Conservation (phyloP, 1,140 invertebrate species). For the Bombus difficillimus region DNA sequence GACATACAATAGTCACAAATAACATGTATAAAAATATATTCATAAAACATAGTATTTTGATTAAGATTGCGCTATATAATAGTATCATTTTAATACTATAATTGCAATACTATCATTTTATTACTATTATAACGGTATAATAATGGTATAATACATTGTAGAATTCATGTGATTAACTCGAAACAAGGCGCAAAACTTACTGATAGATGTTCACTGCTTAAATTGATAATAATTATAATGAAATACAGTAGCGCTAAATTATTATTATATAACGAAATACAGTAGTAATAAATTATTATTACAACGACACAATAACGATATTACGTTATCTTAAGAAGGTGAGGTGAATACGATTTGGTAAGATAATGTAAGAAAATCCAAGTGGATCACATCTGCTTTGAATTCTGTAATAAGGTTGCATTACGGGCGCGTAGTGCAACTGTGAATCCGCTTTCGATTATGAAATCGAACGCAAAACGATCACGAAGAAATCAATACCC, state of each 20-base stretch:
- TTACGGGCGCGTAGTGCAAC: no score
- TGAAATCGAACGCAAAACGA: conserved; percentile 10
- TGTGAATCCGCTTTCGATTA: neutral
- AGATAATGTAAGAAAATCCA: neutral
- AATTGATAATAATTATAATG: neutral
- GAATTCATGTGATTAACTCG: neutral
- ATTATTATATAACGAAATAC: neutral
- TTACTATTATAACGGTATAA: neutral
- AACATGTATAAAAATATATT: no score
- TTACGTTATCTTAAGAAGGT: neutral
- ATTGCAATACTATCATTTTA: no score
- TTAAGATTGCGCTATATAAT: no score
- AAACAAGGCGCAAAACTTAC: neutral
- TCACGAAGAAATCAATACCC: conserved; percentile 30
- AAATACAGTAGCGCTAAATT: neutral
- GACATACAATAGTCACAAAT: no score
- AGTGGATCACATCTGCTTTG: neutral
- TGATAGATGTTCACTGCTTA: neutral
- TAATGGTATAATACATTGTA: neutral
- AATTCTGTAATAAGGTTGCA: neutral
- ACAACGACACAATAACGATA: neutral
- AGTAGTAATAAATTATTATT: neutral
- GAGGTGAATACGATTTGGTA: neutral
- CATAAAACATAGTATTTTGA: no score
- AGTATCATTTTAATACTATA: no score